Evolutionary conservation across 1,140 invertebrate genomes (phyloP).

Genomic region (Potamilus streckersoni): DNA sequence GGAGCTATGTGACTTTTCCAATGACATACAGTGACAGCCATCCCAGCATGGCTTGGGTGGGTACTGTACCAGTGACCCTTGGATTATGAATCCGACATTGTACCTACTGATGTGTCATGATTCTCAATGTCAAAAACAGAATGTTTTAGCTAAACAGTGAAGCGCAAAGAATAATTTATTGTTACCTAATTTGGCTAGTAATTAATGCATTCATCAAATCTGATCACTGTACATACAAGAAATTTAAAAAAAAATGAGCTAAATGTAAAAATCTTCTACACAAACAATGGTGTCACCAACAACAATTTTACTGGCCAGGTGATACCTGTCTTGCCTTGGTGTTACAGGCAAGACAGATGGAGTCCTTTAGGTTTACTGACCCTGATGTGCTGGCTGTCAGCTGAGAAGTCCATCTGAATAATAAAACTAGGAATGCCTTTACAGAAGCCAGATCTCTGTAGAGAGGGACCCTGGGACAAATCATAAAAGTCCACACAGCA

Average conservation of each 20-base stretch:
- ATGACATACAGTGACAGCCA: too few relatives aligned
- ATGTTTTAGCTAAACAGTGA: too few relatives aligned
- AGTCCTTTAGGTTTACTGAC: slow-evolving; percentile 35
- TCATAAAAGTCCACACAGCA: slow-evolving; percentile 67
- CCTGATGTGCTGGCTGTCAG: slow-evolving; percentile 62
- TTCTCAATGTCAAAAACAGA: too few relatives aligned
- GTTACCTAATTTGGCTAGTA: too few relatives aligned
- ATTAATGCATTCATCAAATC: neutral
- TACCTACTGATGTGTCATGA: too few relatives aligned
- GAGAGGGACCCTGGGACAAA: slow-evolving; percentile 51
- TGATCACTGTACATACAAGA: neutral
- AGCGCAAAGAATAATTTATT: too few relatives aligned
- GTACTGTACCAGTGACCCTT: too few relatives aligned
- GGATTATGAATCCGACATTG: too few relatives aligned
- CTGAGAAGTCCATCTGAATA: slow-evolving; percentile 68
- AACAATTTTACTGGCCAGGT: neutral
- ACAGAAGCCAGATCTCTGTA: slow-evolving; percentile 62
- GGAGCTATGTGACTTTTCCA: too few relatives aligned
- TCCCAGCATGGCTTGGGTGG: too few relatives aligned
- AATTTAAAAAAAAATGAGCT: neutral
- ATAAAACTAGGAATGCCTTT: slow-evolving; percentile 65
- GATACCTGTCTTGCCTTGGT: neutral
- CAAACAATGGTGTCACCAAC: neutral
- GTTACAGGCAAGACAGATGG: neutral
- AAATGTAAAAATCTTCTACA: neutral